phyloP scores from a whole-genome alignment of 2,888 invertebrate genomes.

The Clanis bilineata region DNA sequence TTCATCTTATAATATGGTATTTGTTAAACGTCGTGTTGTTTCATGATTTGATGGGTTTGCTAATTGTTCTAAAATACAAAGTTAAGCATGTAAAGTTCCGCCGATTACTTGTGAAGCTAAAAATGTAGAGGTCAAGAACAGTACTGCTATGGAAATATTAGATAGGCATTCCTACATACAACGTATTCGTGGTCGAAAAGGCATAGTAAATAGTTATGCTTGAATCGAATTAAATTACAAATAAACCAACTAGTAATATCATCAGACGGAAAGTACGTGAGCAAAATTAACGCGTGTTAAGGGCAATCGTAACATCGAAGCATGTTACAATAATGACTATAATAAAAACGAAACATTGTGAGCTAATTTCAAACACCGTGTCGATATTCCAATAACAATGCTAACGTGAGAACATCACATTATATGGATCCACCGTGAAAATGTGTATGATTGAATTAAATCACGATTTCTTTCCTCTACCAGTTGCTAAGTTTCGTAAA shows the following conservation, averaged over 20 bases:
- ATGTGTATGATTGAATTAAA: constrained; percentile 21
- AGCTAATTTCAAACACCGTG: not conserved
- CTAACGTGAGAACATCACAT: constrained; percentile 24
- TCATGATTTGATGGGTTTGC: not conserved
- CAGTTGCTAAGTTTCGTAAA: constrained; percentile 36
- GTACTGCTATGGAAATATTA: not conserved
- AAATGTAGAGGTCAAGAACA: not conserved
- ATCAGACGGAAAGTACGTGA: not conserved
- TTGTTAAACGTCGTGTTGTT: no score
- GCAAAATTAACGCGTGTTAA: not conserved
- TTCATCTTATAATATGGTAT: not conserved
- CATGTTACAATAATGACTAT: not conserved
- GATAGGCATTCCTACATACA: not conserved
- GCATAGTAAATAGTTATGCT: not conserved
- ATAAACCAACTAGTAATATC: not conserved
- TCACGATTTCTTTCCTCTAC: constrained; percentile 50
- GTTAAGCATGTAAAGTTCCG: not conserved
- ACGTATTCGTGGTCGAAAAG: not conserved
- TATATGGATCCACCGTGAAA: constrained; percentile 24
- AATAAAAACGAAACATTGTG: not conserved
- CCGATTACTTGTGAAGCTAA: not conserved
- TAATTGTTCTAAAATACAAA: not conserved
- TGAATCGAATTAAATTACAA: not conserved
- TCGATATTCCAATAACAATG: constrained; percentile 3
- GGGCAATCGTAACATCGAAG: constrained; percentile 4